These are phyloP conservation scores for Anthophora plumipes DNA, from an alignment of 2,888 invertebrate genomes.

Conservation along the genomic window DNA sequence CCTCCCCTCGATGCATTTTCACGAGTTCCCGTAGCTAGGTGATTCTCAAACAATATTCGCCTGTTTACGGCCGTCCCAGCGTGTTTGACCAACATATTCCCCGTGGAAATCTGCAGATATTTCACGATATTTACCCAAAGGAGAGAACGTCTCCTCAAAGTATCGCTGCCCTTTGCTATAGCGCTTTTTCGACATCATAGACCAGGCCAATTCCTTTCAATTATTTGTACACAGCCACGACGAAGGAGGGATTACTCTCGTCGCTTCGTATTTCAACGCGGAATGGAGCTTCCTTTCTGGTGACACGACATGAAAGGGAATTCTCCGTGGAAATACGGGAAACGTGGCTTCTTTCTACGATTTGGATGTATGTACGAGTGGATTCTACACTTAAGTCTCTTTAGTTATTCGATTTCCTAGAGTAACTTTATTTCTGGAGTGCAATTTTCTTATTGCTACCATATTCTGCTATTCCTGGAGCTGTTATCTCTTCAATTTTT, in stretches of 20 bases:
- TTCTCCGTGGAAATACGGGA: slow-evolving; percentile 30
- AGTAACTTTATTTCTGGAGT: too few relatives aligned
- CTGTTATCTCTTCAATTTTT: too few relatives aligned
- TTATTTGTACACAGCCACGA: background rate
- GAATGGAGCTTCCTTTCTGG: background rate
- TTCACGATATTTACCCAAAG: background rate
- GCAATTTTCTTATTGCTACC: background rate
- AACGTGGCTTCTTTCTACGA: background rate
- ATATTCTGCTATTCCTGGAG: too few relatives aligned
- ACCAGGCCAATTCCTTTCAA: slow-evolving; percentile 13
- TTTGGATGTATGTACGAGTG: background rate
- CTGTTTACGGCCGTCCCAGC: background rate
- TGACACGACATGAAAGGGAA: background rate
- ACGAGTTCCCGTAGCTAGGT: background rate
- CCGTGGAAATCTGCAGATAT: slow-evolving; percentile 43
- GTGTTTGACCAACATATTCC: slow-evolving; percentile 38
- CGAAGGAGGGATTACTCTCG: slow-evolving; percentile 4
- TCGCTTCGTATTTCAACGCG: background rate
- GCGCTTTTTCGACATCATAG: too few relatives aligned
- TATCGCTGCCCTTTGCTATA: background rate
- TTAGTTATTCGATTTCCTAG: background rate
- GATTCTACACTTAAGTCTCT: background rate
- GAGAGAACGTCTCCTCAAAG: background rate
- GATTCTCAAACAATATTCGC: slow-evolving; percentile 29
- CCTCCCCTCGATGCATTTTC: background rate